Evolutionary conservation across 2,113 vertebrate species (phyloP), one percentile per base, ranked within the genome.

Genomic region (Ivindomyrus marchei): DNA sequence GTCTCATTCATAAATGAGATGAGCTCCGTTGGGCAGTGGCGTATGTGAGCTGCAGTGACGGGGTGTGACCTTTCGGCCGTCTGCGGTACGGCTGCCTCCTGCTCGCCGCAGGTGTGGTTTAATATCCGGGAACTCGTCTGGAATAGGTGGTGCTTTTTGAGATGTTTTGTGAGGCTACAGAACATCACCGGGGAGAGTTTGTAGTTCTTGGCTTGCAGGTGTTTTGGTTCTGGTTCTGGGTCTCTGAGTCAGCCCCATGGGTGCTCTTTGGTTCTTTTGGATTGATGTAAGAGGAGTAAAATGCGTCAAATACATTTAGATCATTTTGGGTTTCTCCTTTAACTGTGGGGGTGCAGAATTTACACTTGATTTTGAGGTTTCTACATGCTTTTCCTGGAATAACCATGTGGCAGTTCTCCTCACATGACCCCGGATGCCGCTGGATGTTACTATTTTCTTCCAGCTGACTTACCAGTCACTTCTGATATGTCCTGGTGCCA

Each of bases 241-340:
- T 85, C 9, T n/a, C 47, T 47, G 15, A 24, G 45, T 47, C 15
- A 1, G 36, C 56, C 56, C 21, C 21, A 58, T 24, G 56, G 21
- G 56, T 62, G 56, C 39, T 42, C 8, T 84, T 27, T 19, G 49
- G n/a, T n/a, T 86, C 8, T 31, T 27, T 31, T 87, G 49, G 2
- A 5, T 53, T 53, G 5, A 7, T 31, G 49, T 53, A 49, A 15
- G 19, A 15, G 92, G n/a, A 50, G 45, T 90, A 80, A 92, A 91
- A 91, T 93, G 88, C 80, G 90, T 85, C 17, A 91, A 87, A 91
- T 94, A 94, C 92, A 92, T 50, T 93, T 94, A 92, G 90, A 91
- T 89, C 91, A 27, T 90, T 92, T 90, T 91, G 90, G 90, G 13
- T 93, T 92, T 50, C 6, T n/a, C 19, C 31, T 77, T 31, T 52